phyloP scores from a whole-genome alignment of 2,113 vertebrate species.

The Apistogramma diplotaenia region DNA sequence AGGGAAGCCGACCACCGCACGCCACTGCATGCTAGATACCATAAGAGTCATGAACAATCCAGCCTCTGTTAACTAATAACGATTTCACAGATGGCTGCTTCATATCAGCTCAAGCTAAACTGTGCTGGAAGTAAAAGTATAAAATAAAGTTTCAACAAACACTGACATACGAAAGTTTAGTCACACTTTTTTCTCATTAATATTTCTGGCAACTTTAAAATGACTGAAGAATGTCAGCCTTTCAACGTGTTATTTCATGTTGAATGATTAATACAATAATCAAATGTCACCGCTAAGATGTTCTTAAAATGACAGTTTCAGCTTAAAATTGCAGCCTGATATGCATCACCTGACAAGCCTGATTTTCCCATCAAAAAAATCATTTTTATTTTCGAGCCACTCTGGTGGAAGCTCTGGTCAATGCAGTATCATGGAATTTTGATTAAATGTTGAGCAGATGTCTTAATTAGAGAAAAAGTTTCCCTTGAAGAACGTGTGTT shows the following conservation, averaged over 20 bases:
- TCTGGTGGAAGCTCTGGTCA: background rate
- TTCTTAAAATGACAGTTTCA: conserved; percentile 40
- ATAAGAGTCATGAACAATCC: background rate
- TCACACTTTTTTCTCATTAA: background rate
- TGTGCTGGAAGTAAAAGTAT: background rate
- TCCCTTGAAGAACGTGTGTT: background rate
- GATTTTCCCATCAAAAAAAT: conserved; percentile 31
- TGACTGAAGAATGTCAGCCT: conserved; percentile 47
- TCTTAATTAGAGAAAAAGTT: background rate
- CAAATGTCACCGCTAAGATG: conserved; percentile 46
- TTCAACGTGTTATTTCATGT: conserved; percentile 31
- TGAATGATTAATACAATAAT: conserved; percentile 50
- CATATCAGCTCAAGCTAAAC: background rate
- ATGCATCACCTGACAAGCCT: conserved; percentile 32
- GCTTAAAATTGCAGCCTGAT: conserved; percentile 43
- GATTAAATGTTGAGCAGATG: conserved; percentile 13
- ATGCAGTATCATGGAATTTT: background rate
- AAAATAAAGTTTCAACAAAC: background rate
- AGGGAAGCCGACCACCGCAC: too few relatives aligned
- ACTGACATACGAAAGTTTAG: background rate
- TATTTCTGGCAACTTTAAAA: conserved; percentile 23
- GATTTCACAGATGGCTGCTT: background rate
- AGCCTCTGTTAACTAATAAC: background rate
- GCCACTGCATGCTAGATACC: background rate
- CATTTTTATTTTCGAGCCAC: background rate